Evolutionary conservation across 2,797 vertebrate species (phyloP).

Genomic region (Neosilurus mollespiculum): DNA sequence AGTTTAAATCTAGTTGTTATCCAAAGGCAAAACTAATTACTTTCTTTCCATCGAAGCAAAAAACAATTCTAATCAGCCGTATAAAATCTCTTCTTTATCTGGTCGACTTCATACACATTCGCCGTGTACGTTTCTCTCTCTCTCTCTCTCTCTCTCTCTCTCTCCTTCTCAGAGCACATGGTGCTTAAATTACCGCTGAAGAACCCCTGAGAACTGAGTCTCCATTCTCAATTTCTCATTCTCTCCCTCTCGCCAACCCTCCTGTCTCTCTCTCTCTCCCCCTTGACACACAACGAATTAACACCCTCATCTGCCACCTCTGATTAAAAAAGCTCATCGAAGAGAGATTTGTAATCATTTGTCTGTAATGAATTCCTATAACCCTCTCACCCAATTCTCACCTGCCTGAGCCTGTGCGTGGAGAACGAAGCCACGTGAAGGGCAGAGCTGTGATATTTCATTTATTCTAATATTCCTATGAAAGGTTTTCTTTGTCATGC

Average conservation of each 20-base stretch:
- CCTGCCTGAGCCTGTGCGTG: constrained; percentile 54
- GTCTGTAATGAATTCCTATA: constrained; percentile 65
- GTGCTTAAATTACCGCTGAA: constrained; percentile 71
- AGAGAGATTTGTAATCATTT: constrained; percentile 66
- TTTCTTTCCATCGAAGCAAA: constrained; percentile 50
- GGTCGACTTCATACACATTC: constrained; percentile 42
- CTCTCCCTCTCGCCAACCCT: constrained; percentile 40
- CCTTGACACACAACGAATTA: constrained; percentile 65
- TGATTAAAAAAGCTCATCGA: constrained; percentile 67
- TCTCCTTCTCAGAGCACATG: constrained; percentile 55
- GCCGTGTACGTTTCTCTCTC: constrained; percentile 56
- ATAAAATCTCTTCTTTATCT: constrained; percentile 52
- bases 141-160: constrained; percentile 50
- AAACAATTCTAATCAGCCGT: constrained; percentile 52
- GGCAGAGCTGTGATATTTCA: constrained; percentile 41
- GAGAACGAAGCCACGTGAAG: constrained; percentile 45
- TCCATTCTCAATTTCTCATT: constrained; percentile 53
- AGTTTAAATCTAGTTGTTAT: constrained; percentile 53
- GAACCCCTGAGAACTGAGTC: constrained; percentile 67
- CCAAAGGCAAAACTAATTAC: constrained; percentile 57
- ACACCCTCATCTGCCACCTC: constrained; percentile 63
- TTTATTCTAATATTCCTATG: constrained; percentile 39
- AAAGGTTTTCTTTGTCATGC: constrained; percentile 5
- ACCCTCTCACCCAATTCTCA: constrained; percentile 58
- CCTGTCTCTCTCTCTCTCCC: constrained; percentile 53